Evolutionary conservation across 2,888 invertebrate genomes (phyloP).

Genomic region (Hoplodrina ambigua): DNA sequence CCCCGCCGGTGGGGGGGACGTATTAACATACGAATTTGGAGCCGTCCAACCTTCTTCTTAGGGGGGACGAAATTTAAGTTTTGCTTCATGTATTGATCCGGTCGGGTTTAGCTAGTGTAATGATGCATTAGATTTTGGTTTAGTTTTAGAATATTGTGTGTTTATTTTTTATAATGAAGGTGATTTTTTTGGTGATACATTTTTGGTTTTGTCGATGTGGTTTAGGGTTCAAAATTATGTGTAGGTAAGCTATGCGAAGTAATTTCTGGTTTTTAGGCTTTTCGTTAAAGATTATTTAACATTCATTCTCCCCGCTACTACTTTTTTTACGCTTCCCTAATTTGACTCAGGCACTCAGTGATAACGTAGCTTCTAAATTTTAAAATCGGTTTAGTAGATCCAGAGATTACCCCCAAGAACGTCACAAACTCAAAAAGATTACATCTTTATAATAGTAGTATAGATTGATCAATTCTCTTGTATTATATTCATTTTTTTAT

Average conservation of each 20-base stretch:
- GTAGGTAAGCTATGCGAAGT: background rate
- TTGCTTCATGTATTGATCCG: slow-evolving; percentile 88
- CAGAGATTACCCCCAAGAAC: no score
- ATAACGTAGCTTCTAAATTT: no score
- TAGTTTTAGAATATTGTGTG: slow-evolving; percentile 15
- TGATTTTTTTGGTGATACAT: background rate
- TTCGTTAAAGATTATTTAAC: background rate
- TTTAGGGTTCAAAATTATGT: background rate
- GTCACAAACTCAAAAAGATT: no score
- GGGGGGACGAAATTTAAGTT: slow-evolving; percentile 89
- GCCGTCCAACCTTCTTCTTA: slow-evolving; percentile 87
- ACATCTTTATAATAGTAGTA: no score
- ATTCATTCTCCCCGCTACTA: background rate
- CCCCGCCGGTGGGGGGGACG: slow-evolving; percentile 72
- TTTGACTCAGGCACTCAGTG: no score
- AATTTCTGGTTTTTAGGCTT: background rate
- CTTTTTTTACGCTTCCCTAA: no score
- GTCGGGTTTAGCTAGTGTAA: slow-evolving; percentile 76
- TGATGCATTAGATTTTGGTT: slow-evolving; percentile 62
- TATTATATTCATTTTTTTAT: no score
- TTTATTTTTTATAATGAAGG: background rate
- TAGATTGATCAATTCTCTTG: no score
- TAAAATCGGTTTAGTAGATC: no score
- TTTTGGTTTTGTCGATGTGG: background rate
- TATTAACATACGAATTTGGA: slow-evolving; percentile 90